Evolutionary conservation across 2,888 invertebrate genomes (phyloP), one percentile per base, ranked within the genome.

Genomic region (Lutraria lutraria): DNA sequence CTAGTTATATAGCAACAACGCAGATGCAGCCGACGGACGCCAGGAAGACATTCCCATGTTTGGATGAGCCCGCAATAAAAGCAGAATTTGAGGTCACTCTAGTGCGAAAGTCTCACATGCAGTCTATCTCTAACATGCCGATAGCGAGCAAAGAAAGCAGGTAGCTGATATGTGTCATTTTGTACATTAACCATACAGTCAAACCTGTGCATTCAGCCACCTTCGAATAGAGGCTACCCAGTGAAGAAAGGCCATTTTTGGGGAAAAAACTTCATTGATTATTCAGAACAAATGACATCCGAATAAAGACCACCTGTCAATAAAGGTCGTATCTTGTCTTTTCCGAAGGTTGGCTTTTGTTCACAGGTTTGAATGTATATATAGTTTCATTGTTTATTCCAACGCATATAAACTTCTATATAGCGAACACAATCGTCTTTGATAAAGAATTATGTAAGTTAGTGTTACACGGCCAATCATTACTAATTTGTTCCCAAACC

Each of bases 1-100:
- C 63, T 92, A 95, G 95, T 0, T 92, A 94, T 88, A 98, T 99
- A 96, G 98, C 98, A 13, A 98, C 98, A 0, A 98, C 98, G 12
- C 95, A 96, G 97, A 98, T 99, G 95, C 98, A 99, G 96, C 98
- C 99, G 0, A 99, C 99, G 0, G 98, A 98, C 96, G 99, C 99
- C 0, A 97, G 99, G 43, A 98, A 98, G 96, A 98, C 99, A 0
- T 99, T 98, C 96, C 99, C 99, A 0, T 99, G 99, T 96, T 98
- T 99, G 96, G 99, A 99, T 97, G 99, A 99, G 95, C 99, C 96
- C 4, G 95, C 98, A 56, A 98, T 98, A 96, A 99, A 99, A 97
- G 98, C 99, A 0, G 98, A 97, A 87, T 99, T 98, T 97, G 97
- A 97, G 76, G 97, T 99, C 15, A 98, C 98, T 29, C 96, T 99